Percentiles rank a stretch among this genome's conserved stretches.
Conservation (phyloP, 1,140 invertebrate genomes). For the Temnothorax nylanderi region DNA sequence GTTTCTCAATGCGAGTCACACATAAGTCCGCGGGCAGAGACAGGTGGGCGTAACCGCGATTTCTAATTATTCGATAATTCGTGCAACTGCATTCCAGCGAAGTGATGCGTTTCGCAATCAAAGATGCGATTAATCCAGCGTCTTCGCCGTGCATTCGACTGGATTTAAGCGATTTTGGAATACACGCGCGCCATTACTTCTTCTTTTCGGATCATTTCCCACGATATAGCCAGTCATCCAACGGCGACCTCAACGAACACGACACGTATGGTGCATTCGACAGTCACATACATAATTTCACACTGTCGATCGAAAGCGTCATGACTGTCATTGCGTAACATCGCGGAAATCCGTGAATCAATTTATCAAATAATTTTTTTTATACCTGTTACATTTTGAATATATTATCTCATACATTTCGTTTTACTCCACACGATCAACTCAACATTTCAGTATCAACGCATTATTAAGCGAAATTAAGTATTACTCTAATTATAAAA, state of each 20-base stretch:
- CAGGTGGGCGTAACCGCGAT: slow-evolving; percentile 60
- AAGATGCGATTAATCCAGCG: slow-evolving; percentile 32
- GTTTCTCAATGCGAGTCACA: neutral
- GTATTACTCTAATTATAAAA: neutral
- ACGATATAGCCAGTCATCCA: slow-evolving; percentile 13
- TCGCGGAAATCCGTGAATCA: slow-evolving; percentile 22
- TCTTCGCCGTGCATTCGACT: neutral
- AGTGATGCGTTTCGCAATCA: slow-evolving; percentile 56
- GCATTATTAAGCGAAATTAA: neutral
- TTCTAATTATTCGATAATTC: slow-evolving; percentile 68
- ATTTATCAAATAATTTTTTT: neutral
- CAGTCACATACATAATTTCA: neutral
- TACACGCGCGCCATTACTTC: slow-evolving; percentile 2
- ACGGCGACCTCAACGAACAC: neutral
- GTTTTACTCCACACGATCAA: neutral
- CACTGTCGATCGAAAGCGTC: neutral
- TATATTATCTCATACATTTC: neutral
- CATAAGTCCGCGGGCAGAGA: neutral
- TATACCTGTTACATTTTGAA: neutral
- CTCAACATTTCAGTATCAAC: neutral
- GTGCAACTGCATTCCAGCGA: slow-evolving; percentile 63
- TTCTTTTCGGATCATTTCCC: slow-evolving; percentile 43
- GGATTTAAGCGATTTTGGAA: neutral
- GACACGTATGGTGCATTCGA: neutral
- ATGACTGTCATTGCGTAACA: slow-evolving; percentile 13